Percentiles rank a stretch among this genome's conserved stretches.
These are phyloP conservation scores for Panonychus citri DNA, from an alignment of 1,140 invertebrate species.

Conservation along the genomic window DNA sequence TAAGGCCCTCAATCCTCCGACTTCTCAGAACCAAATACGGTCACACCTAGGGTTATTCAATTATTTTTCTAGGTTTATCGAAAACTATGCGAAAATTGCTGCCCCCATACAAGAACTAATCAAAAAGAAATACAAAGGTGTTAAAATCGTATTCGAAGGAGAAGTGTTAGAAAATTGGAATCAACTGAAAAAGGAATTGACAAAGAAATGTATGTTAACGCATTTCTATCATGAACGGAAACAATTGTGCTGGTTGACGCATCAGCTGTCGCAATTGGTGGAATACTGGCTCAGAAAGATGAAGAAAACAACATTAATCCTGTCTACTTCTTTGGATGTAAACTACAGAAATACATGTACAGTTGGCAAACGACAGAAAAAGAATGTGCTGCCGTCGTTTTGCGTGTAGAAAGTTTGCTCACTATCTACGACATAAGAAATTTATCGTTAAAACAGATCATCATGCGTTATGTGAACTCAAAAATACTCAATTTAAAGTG, in stretches of 20 bases:
- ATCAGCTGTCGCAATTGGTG: conserved; percentile 2
- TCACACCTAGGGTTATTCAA: background rate
- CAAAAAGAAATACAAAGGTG: background rate
- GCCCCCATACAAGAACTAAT: background rate
- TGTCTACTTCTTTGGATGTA: conserved; percentile 21
- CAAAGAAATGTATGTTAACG: background rate
- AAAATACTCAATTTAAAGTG: background rate
- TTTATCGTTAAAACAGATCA: background rate
- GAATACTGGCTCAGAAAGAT: conserved; percentile 10
- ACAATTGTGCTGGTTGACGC: background rate
- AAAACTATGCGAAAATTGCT: background rate
- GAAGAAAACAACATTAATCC: conserved; percentile 18
- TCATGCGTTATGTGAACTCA: background rate
- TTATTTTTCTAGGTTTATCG: background rate
- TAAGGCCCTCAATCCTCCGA: background rate
- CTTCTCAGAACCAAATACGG: background rate
- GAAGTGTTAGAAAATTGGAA: background rate
- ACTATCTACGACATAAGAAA: conserved; percentile 23
- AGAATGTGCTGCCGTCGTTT: conserved; percentile 28
- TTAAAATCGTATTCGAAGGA: background rate
- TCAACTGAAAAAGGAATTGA: background rate
- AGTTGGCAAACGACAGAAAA: conserved; percentile 28
- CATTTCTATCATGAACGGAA: background rate
- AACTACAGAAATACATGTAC: background rate
- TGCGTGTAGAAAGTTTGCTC: conserved; percentile 26